Conservation (phyloP, 2,888 invertebrate species). For the Drosophila falleni region DNA sequence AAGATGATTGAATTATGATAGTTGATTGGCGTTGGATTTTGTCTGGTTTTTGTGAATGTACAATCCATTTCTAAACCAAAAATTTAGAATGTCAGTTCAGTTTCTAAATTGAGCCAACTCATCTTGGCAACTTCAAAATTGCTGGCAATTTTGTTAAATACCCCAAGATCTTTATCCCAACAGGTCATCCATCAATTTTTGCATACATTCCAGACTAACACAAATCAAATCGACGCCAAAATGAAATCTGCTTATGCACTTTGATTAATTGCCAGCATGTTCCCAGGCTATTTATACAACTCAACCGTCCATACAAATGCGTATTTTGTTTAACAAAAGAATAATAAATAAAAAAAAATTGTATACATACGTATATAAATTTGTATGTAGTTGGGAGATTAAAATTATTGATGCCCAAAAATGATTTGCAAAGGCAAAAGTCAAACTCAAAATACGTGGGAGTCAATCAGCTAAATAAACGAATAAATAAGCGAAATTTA, state of each 20-base stretch:
- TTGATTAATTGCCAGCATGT: conserved; percentile 77
- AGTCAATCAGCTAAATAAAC: conserved; percentile 65
- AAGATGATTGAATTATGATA: conserved; percentile 74
- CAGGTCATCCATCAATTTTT: conserved; percentile 11
- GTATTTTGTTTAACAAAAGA: conserved; percentile 66
- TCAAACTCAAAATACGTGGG: conserved; percentile 68
- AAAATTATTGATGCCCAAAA: conserved; percentile 63
- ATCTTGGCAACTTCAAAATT: conserved; percentile 10
- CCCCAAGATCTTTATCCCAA: conserved; percentile 13
- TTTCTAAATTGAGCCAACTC: conserved; percentile 11
- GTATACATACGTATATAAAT: conserved; percentile 24
- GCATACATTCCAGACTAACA: conserved; percentile 33
- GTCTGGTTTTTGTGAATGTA: conserved; percentile 40
- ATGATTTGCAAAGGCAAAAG: conserved; percentile 68
- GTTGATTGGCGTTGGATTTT: conserved; percentile 70
- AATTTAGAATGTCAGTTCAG: conserved; percentile 42
- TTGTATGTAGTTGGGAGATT: conserved; percentile 9
- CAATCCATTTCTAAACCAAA: conserved; percentile 41
- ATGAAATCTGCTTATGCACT: conserved; percentile 50
- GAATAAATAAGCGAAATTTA: conserved; percentile 57
- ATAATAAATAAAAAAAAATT: conserved; percentile 61
- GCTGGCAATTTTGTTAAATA: conserved; percentile 11
- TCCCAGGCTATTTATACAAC: conserved; percentile 66
- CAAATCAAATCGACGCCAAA: conserved; percentile 35
- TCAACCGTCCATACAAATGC: conserved; percentile 31